These are phyloP conservation scores for Eilema depressum DNA, from an alignment of 2,888 invertebrate genomes.

Conservation along the genomic window DNA sequence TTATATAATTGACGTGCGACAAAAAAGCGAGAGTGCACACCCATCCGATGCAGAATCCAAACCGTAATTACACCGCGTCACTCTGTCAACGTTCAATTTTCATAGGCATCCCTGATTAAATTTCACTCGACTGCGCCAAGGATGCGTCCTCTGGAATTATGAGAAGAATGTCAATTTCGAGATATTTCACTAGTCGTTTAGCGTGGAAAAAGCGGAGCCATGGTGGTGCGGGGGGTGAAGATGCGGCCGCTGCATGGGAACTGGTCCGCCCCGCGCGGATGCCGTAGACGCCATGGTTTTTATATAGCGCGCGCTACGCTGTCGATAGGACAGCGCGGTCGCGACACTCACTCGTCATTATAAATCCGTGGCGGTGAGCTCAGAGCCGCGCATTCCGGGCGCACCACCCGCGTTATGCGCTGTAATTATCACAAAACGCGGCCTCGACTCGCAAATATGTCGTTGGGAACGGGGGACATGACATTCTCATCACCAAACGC, in stretches of 20 bases:
- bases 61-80: slow-evolving; percentile 78
- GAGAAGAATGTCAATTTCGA: slow-evolving; percentile 85
- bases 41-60: slow-evolving; percentile 75
- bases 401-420: slow-evolving; percentile 82
- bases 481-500: slow-evolving; percentile 86
- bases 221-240: slow-evolving; percentile 54
- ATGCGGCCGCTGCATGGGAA: slow-evolving; percentile 70
- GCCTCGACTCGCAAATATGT: slow-evolving; percentile 85
- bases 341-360: slow-evolving; percentile 83
- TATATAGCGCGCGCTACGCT: slow-evolving; percentile 63
- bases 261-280: slow-evolving; percentile 74
- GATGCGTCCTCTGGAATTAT: slow-evolving; percentile 83
- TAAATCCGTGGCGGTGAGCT: slow-evolving; percentile 83
- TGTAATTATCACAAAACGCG: slow-evolving; percentile 86
- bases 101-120: slow-evolving; percentile 79
- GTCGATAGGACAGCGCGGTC: slow-evolving; percentile 73
- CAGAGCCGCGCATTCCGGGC: slow-evolving; percentile 81
- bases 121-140: slow-evolving; percentile 70
- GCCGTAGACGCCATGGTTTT: slow-evolving; percentile 75
- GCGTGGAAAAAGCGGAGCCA: slow-evolving; percentile 72
- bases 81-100: slow-evolving; percentile 68
- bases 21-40: slow-evolving; percentile 84
- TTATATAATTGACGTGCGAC: slow-evolving; percentile 86
- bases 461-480: slow-evolving; percentile 85
- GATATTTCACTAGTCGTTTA: slow-evolving; percentile 84